Conservation (phyloP, 2,797 vertebrate species). For the Catamblyrhynchus diadema region DNA sequence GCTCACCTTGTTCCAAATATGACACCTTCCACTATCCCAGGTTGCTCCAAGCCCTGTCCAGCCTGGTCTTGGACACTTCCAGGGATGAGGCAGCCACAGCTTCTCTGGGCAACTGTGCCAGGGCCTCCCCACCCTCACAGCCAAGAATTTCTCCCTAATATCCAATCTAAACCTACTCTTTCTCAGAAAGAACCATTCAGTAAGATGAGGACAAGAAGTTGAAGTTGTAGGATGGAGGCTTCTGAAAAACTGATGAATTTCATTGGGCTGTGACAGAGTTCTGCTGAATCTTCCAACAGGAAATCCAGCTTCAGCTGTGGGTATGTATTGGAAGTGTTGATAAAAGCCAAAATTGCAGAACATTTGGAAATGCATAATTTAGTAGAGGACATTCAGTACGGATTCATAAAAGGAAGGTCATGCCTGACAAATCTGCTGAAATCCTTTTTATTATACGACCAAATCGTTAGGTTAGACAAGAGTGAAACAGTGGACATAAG, state of each 20-base stretch:
- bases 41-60: rapidly evolving
- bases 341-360: conserved; percentile 66
- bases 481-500: conserved; percentile 61
- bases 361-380: conserved; percentile 72
- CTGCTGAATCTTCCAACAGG: conserved; percentile 9
- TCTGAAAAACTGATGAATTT: neutral
- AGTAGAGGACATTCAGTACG: conserved; percentile 66
- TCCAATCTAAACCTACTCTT: neutral
- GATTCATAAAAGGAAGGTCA: conserved; percentile 74
- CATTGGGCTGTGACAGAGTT: neutral
- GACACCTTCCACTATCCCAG: neutral
- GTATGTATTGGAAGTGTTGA: conserved; percentile 45
- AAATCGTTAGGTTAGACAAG: conserved; percentile 68
- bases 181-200: neutral
- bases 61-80: neutral
- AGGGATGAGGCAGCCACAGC: neutral
- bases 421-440: conserved; percentile 72
- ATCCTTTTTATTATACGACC: conserved; percentile 70
- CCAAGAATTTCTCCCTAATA: neutral
- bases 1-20: rapidly evolving
- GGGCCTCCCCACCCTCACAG: neutral
- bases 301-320: conserved; percentile 42
- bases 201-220: neutral
- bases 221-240: neutral
- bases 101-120: neutral